Percentiles rank a stretch among this genome's conserved stretches.
Conservation (phyloP, 2,888 invertebrate genomes). For the Yponomeuta cagnagella region DNA sequence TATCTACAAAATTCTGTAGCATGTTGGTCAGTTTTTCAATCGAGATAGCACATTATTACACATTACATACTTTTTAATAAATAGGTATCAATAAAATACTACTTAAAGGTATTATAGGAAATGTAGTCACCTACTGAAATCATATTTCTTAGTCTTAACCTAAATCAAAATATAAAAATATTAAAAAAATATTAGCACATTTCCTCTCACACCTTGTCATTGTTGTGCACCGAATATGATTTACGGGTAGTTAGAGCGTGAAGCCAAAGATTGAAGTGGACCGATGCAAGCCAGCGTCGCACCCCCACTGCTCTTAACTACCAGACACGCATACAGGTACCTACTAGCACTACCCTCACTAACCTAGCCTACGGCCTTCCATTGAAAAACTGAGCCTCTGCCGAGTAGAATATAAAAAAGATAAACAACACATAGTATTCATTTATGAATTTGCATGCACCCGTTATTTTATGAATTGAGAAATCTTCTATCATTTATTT, state of each 20-base stretch:
- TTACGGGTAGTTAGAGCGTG: conserved; percentile 3
- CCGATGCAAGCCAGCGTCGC: not conserved
- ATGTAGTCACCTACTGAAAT: conserved; percentile 36
- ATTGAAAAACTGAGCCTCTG: conserved; percentile 67
- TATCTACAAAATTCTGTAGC: conserved; percentile 76
- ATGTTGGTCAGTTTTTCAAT: conserved; percentile 68
- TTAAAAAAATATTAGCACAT: conserved; percentile 74
- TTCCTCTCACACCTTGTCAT: conserved; percentile 59
- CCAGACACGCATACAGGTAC: conserved; percentile 10
- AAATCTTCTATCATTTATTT: conserved; percentile 65
- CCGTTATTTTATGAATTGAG: conserved; percentile 72
- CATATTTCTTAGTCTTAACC: conserved; percentile 64
- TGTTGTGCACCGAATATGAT: conserved; percentile 51
- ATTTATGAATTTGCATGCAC: conserved; percentile 73
- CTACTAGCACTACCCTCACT: conserved; percentile 4
- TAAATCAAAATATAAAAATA: conserved; percentile 76
- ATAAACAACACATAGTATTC: conserved; percentile 72
- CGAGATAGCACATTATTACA: conserved; percentile 48
- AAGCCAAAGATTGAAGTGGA: not conserved
- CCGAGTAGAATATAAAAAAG: conserved; percentile 74
- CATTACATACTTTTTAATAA: conserved; percentile 56
- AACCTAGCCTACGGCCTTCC: conserved; percentile 33
- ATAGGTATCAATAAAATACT: conserved; percentile 65
- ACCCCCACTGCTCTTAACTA: not conserved
- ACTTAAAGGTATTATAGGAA: conserved; percentile 53